These are phyloP conservation scores for Nasonia longicornis DNA, from an alignment of 1,140 invertebrate species.

Conservation along the genomic window DNA sequence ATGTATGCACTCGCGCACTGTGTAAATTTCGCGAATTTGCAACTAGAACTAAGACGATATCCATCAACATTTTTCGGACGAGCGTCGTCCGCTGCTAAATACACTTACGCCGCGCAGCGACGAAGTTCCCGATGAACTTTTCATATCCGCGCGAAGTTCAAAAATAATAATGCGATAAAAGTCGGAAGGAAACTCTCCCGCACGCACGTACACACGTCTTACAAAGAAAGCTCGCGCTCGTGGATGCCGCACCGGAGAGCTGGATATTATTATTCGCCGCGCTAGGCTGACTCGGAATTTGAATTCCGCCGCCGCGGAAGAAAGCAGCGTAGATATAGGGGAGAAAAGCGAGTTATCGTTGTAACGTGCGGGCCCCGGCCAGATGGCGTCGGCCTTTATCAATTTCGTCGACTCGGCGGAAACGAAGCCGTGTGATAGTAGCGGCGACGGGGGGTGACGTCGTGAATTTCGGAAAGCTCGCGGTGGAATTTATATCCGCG, in stretches of 20 bases:
- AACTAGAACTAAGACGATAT: no score
- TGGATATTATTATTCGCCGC: slow-evolving; percentile 18
- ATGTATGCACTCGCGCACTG: no score
- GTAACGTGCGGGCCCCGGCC: not conserved
- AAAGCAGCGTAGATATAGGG: not conserved
- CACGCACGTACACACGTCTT: not conserved
- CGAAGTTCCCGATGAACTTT: no score
- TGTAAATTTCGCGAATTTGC: no score
- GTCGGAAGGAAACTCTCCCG: no score
- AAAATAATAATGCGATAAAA: no score
- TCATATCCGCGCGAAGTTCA: no score
- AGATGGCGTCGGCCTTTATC: slow-evolving; percentile 20
- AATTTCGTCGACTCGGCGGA: not conserved
- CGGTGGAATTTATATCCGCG: not conserved
- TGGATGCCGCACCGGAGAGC: not conserved
- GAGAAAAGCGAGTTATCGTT: not conserved
- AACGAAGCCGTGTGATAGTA: not conserved
- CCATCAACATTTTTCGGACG: no score
- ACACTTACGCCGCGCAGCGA: no score
- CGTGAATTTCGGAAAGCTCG: not conserved
- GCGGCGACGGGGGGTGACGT: not conserved
- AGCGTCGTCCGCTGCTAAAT: no score
- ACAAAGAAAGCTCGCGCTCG: not conserved
- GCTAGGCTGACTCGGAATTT: not conserved
- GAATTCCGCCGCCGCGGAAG: slow-evolving; percentile 19